Base-by-base conservation (phyloP, 2,113 vertebrate genomes). In the Ariopsis seemanni region DNA sequence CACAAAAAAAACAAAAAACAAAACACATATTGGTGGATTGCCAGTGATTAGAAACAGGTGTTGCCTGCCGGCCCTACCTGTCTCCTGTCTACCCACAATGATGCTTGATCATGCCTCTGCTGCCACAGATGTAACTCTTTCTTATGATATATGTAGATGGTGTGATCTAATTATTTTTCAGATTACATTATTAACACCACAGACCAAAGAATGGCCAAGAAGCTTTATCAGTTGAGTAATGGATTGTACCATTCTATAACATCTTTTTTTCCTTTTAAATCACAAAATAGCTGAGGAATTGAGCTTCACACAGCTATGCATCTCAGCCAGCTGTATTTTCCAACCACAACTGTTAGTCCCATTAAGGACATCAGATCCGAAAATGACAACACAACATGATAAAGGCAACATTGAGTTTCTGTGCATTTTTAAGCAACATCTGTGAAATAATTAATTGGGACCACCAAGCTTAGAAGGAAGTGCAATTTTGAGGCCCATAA, bases 391-490 rank as follows among this genome's bases (percentile, higher is more conserved):
- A 71, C 79, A 79, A 71, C 85, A 89, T 85, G 79, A 89, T 83
- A 88, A 86, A 55, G 58, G 57, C 50, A 78, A 87, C 63, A 71
- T 80, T 58, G 74, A 3, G 48, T 7, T 80, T 87, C 72, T 83
- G 42, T 71, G 55, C 22, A 57, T 82, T 90, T 86, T 82, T 72
- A 72, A 48, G 83, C 50, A 52, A 25, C 92, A 93, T 94, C 93
- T 95, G 93, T 90, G 91, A 91, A 93, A 91, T 77, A 81, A 91
- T 90, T 95, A 86, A 90, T 60, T 57, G 12, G 86, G 93, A 93
- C 93, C 93, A 94, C 93, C 93, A 92, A 82, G 63, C 79, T 71
- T 90, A 48, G 74, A 53, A 91, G 93, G 90, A 94, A 92, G 87
- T 91, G 84, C 72, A 88, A 75, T 88, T 90, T 63, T 12, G 81